These are phyloP conservation scores for Squalus acanthias DNA, from an alignment of 2,797 vertebrate genomes.

Conservation along the genomic window DNA sequence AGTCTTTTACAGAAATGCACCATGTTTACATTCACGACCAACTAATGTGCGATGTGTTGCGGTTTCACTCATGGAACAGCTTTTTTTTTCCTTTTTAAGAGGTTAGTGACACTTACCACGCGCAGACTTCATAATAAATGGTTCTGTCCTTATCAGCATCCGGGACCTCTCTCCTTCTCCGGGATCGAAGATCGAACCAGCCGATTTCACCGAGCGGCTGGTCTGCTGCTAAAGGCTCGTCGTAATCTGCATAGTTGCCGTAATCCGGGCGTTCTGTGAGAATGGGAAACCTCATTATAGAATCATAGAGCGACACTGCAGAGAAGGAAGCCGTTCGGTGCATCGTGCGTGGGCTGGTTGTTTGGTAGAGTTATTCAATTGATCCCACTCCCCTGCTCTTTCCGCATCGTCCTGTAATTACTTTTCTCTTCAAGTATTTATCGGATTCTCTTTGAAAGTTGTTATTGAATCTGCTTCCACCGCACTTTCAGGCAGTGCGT, in stretches of 20 bases:
- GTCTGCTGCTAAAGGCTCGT: not conserved
- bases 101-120: conserved; percentile 48
- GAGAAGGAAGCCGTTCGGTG: too few relatives aligned
- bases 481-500: not conserved
- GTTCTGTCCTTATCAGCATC: conserved; percentile 43
- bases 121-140: conserved; percentile 54
- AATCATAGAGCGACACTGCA: not conserved
- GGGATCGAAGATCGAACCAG: conserved; percentile 57
- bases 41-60: not conserved
- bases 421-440: not conserved
- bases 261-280: not conserved
- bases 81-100: not conserved
- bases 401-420: not conserved
- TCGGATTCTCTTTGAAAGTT: not conserved
- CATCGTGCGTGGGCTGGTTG: not conserved
- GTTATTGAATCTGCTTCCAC: not conserved
- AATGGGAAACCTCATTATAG: not conserved
- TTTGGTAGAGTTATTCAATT: not conserved
- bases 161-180: conserved; percentile 52
- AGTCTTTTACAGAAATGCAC: not conserved
- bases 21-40: not conserved
- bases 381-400: not conserved
- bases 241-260: conserved; percentile 44
- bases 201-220: conserved; percentile 47
- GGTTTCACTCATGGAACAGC: not conserved